Base-by-base conservation (phyloP, 2,888 invertebrate genomes). In the Apomyelois bistriatella region DNA sequence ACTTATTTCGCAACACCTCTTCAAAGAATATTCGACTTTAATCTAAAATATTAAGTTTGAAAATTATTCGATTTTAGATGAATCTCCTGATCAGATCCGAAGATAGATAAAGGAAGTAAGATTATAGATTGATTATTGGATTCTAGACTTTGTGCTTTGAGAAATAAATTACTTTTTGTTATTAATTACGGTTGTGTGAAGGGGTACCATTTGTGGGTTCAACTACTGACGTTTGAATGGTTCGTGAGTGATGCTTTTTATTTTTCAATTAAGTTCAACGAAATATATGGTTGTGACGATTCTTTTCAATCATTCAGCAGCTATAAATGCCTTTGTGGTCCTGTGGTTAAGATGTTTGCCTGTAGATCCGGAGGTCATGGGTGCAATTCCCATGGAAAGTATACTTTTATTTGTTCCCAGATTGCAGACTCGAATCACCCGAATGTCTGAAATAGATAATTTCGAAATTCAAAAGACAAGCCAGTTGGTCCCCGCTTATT, bases 201-300 rank as follows among this genome's bases (percentile, higher is more conserved):
- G 49, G 57, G 32, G 66, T 62, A 71, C 74, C 75, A 76, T 82
- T 82, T 80, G 77, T 78, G 74, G 79, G 81, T 73, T 83, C 78
- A 82, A 80, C 79, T 81, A 76, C 60, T 71, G 76, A 71, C 62
- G 58, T 64, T 76, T 74, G 76, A 76, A 79, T 76, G 79, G 77
- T 70, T 70, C 75, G 78, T 80, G 77, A 79, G 81, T 82, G 80
- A 81, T 80, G 75, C 77, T 76, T 81, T 77, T 80, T 79, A 79
- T 79, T 82, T 81, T 79, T 81, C 80, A 83, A 83, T 82, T 82
- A 82, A 74, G 68, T 79, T 68, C 77, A 81, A 80, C 82, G 81
- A 79, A 83, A 82, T 76, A 70, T 74, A 75, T 62, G 61, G 64
- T 28, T 5, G 28, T 16, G 32, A 28, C 13, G 30, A n/a, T 22